Evolutionary conservation across 2,888 invertebrate species (phyloP).

Genomic region (Xylocampa areola): DNA sequence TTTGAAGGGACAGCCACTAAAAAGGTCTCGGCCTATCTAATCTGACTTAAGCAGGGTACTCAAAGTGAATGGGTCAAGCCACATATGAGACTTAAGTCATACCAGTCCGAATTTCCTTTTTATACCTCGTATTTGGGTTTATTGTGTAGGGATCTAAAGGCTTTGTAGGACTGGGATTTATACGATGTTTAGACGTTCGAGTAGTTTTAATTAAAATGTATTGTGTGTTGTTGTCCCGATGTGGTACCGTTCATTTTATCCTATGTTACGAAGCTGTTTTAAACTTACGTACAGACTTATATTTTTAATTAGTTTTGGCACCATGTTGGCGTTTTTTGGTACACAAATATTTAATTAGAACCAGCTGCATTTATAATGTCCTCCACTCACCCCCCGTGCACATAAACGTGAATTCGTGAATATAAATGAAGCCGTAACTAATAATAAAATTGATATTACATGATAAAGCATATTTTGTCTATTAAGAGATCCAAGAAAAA

Average conservation of each 20-base stretch:
- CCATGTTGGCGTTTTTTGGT: too few species aligned
- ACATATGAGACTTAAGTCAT: constrained; percentile 33
- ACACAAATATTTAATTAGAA: too few species aligned
- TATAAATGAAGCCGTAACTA: too few species aligned
- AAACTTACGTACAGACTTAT: too few species aligned
- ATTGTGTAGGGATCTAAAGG: constrained; percentile 19
- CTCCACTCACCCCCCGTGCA: too few species aligned
- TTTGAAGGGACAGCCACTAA: constrained; percentile 13
- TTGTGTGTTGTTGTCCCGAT: neutral
- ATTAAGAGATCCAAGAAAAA: too few species aligned
- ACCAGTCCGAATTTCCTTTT: constrained; percentile 20
- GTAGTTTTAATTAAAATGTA: constrained; percentile 18
- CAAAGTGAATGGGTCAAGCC: constrained; percentile 41
- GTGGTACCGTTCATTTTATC: neutral
- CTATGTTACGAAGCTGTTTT: neutral
- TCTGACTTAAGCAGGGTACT: constrained; percentile 28
- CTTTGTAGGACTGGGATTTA: constrained; percentile 21
- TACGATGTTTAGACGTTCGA: constrained; percentile 16
- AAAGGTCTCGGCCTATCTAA: constrained; percentile 39
- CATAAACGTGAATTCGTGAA: too few species aligned
- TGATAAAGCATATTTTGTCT: too few species aligned
- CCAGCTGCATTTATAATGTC: too few species aligned
- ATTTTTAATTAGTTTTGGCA: too few species aligned
- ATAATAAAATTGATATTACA: too few species aligned
- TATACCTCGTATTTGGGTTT: constrained; percentile 29